Evolutionary conservation across 2,113 vertebrate species (phyloP).

Genomic region (Entomyzon cyanotis): DNA sequence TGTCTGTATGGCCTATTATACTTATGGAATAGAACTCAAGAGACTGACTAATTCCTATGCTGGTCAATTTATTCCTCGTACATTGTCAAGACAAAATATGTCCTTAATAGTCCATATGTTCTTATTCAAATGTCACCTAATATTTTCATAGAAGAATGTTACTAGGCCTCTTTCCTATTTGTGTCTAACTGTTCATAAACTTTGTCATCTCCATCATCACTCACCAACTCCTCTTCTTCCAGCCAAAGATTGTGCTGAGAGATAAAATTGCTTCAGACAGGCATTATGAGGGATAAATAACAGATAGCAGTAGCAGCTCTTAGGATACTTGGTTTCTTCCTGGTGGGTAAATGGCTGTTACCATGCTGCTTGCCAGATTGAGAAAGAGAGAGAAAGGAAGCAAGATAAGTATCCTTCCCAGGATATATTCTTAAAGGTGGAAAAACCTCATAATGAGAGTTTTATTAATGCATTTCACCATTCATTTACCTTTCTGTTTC

Average conservation of each 20-base stretch:
- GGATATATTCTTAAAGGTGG: background rate
- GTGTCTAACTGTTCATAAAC: background rate
- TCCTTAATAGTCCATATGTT: background rate
- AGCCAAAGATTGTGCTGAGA: slow-evolving; percentile 26
- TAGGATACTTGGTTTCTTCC: slow-evolving; percentile 34
- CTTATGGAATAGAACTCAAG: background rate
- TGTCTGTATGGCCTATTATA: background rate
- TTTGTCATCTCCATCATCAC: slow-evolving; percentile 45
- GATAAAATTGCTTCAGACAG: slow-evolving; percentile 43
- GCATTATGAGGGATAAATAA: slow-evolving; percentile 19
- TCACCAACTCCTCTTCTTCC: slow-evolving; percentile 45
- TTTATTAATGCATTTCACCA: background rate
- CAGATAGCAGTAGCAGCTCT: background rate
- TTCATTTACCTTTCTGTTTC: background rate
- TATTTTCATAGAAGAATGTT: background rate
- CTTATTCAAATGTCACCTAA: background rate
- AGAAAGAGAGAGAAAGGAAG: background rate
- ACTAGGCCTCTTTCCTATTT: background rate
- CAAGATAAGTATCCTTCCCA: background rate
- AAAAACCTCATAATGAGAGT: background rate
- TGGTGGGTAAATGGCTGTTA: slow-evolving; percentile 32
- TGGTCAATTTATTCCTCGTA: background rate
- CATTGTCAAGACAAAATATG: background rate
- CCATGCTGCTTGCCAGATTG: slow-evolving; percentile 19
- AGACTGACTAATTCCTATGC: background rate